phyloP scores from a whole-genome alignment of 1,140 invertebrate genomes.

The Danaus melanippus region DNA sequence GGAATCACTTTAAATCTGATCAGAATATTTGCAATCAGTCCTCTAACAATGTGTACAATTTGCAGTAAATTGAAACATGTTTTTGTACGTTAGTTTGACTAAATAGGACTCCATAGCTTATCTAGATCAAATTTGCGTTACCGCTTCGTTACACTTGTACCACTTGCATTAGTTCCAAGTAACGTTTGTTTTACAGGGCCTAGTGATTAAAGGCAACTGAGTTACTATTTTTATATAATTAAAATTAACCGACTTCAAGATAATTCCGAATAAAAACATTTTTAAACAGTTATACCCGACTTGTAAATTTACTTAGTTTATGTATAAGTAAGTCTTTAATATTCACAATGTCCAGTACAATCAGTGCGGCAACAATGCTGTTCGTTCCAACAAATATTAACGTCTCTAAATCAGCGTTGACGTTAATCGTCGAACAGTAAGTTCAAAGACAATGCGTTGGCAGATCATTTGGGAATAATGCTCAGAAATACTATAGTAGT shows the following conservation, averaged over 20 bases:
- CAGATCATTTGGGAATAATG: conserved; percentile 65
- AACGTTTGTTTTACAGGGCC: too few species aligned
- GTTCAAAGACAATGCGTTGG: conserved; percentile 68
- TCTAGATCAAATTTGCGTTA: conserved; percentile 18
- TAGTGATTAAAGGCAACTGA: too few species aligned
- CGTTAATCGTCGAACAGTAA: conserved; percentile 59
- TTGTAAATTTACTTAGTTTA: too few species aligned
- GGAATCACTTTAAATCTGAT: too few species aligned
- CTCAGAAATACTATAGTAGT: conserved; percentile 47
- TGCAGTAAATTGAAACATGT: conserved; percentile 24
- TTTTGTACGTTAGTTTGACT: conserved; percentile 22
- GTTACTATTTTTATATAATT: conserved; percentile 5
- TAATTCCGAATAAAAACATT: too few species aligned
- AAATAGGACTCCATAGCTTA: conserved; percentile 20
- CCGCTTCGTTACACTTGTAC: conserved; percentile 12
- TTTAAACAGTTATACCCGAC: too few species aligned
- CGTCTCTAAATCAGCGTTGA: conserved; percentile 49
- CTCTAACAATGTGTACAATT: conserved; percentile 6
- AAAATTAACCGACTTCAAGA: conserved; percentile 7
- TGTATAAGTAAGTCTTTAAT: too few species aligned
- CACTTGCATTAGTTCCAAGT: not conserved
- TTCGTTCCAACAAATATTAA: conserved; percentile 34
- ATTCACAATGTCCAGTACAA: conserved; percentile 10
- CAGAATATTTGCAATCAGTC: conserved; percentile 3
- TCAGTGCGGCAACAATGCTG: conserved; percentile 16